These are phyloP conservation scores for Cyclargus thomasi DNA, from an alignment of 1,140 invertebrate species.

Conservation along the genomic window DNA sequence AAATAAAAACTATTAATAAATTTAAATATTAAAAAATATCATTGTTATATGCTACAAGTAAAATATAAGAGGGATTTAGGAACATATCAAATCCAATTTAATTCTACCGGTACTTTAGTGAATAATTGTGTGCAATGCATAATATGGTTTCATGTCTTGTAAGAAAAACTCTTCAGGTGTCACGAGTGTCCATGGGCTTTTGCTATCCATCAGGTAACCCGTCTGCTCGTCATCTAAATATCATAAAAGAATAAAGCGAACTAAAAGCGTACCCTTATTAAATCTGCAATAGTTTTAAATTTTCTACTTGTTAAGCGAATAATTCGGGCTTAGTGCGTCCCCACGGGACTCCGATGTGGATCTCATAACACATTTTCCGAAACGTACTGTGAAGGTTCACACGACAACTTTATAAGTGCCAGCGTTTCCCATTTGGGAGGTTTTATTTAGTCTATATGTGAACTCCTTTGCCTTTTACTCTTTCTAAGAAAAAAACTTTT, in stretches of 20 bases:
- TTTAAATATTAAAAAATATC: no score
- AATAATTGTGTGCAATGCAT: no score
- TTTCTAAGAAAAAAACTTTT: background rate
- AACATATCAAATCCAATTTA: no score
- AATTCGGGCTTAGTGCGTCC: background rate
- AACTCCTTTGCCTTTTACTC: background rate
- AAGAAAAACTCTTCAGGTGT: no score
- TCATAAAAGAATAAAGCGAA: background rate
- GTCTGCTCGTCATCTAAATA: no score
- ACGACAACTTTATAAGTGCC: constrained; percentile 1
- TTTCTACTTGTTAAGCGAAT: background rate
- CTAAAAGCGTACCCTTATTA: background rate
- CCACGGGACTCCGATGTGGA: background rate
- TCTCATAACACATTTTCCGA: background rate
- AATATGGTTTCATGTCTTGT: no score
- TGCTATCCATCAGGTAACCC: no score
- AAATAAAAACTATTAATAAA: no score
- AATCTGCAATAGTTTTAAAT: background rate
- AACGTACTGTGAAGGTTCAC: background rate
- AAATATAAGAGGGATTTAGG: no score
- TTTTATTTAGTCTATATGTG: background rate
- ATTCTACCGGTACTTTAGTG: no score
- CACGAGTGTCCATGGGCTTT: no score
- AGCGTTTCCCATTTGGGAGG: background rate
- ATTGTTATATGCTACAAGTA: no score